Conservation (phyloP, 2,888 invertebrate genomes). For the Carterocephalus palaemon region DNA sequence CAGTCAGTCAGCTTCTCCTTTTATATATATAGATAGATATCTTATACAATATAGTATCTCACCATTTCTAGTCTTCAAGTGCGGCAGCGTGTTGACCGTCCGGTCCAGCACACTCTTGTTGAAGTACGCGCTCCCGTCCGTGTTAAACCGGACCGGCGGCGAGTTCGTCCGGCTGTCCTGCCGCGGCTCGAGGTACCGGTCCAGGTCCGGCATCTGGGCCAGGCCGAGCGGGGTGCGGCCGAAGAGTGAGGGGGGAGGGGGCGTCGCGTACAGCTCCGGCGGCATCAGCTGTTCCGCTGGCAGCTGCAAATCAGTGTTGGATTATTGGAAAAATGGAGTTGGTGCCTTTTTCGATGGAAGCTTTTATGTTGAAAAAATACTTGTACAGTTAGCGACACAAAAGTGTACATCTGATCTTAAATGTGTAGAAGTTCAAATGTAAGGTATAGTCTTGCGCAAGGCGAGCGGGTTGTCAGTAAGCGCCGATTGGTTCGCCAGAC, state of each 20-base stretch:
- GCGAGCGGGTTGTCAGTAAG: too few relatives aligned
- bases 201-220: constrained; percentile 62
- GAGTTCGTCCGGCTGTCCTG: constrained; percentile 58
- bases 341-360: too few relatives aligned
- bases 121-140: constrained; percentile 57
- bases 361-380: too few relatives aligned
- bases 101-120: constrained; percentile 52
- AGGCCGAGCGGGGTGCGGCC: constrained; percentile 60
- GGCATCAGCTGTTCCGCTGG: constrained; percentile 71
- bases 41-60: too few relatives aligned
- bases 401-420: too few relatives aligned
- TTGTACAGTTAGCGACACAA: too few relatives aligned
- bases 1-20: too few relatives aligned
- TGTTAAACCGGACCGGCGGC: constrained; percentile 63
- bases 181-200: constrained; percentile 38
- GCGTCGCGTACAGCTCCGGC: constrained; percentile 59
- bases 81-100: constrained; percentile 55
- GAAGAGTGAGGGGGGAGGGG: constrained; percentile 58
- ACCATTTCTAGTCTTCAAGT: constrained; percentile 58
- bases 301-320: constrained; percentile 49
- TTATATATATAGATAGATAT: too few relatives aligned
- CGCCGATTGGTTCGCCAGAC: too few relatives aligned
- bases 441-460: too few relatives aligned
- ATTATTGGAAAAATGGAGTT: too few relatives aligned
- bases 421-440: too few relatives aligned